Base-by-base conservation (phyloP, 2,888 invertebrate species). In the Agonopterix subpropinquella region DNA sequence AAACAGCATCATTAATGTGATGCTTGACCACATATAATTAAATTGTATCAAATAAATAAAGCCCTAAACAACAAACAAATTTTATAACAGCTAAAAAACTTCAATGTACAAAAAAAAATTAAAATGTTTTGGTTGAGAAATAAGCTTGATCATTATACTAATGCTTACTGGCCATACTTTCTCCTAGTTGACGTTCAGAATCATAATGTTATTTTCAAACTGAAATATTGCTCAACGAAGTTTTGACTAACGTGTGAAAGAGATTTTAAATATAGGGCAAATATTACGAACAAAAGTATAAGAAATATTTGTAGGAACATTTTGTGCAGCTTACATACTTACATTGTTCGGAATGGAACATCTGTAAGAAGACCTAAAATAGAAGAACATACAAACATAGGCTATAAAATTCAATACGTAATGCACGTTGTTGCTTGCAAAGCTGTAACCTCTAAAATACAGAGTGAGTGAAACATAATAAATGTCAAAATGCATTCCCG, bases 381-480 rank as follows among this genome's bases (percentile, higher is more conserved):
- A 80, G 61, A 59, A 37, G 59, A 66, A 67, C 71, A 68, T 70
- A 66, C 57, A 65, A 58, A 58, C 58, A 67, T 62, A 56, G 62
- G 61, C 62, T 65, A 73, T 80, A 77, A 80, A 77, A 70, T 62
- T 59, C 57, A 62, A 67, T 65, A 62, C 66, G 60, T 64, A 70
- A 71, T 72, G 66, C 65, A 64, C 53, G 47, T 39, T 45, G 47
- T 52, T 52, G 50, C 65, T 65, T 67, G 67, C 65, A 59, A 67
- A 64, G 68, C 68, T 62, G 55, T 74, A 70, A 67, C 67, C 57
- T 62, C 61, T 70, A 65, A 77, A 70, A 75, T 75, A 73, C 67
- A 67, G 74, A 67, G 76, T 71, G 76, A 63, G 73, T 73, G 65
- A 69, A 77, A 71, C 66, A 62, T 58, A 72, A 71, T 74, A 74